Base-by-base conservation (phyloP, 2,113 vertebrate species). In the Hippopotamus amphibius region DNA sequence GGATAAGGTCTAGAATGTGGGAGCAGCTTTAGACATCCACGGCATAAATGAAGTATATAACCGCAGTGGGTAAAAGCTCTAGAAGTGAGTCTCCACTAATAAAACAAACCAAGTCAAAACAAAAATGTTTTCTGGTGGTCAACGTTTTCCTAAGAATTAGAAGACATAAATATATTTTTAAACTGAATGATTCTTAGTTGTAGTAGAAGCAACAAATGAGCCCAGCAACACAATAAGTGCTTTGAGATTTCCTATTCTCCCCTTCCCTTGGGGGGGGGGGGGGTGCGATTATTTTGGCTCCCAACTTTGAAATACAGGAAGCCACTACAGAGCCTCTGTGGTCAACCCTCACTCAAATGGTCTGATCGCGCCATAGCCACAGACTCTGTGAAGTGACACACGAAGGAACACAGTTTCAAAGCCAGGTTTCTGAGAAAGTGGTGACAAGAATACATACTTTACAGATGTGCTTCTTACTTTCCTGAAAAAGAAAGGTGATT, bases 271-370 rank as follows among this genome's bases (percentile, higher is more conserved):
- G 30, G 26, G 66, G 59, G 61, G 6, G 19, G 19, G 10, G n/a
- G 14, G 0, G 2, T 21, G 11, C 21, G 61, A 24, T 43, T 92
- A 53, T 82, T 92, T 81, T 37, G 76, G 28, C 37, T 94, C 46
- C 41, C 61, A 50, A 81, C 33, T 90, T 66, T 94, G 84, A 96
- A 88, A 92, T 8, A 80, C 59, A 92, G 48, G 33, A 63, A 96
- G 33, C 66, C 24, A 76, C 14, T 63, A 59, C 16, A 17, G 43
- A 88, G 46, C 74, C 41, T 24, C 30, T 61, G 59, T 77, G 89
- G 87, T 68, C 61, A 68, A 30, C 21, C 24, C n/a, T 89, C 63
- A 85, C 50, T 96, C 68, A 50, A 17, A 14, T 30, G 66, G 48
- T 55, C 91, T 83, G 37, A 87, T 87, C 59, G 77, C 76, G 65